These are phyloP conservation scores for Lasioglossum vierecki DNA, from an alignment of 2,888 invertebrate genomes.

Conservation along the genomic window DNA sequence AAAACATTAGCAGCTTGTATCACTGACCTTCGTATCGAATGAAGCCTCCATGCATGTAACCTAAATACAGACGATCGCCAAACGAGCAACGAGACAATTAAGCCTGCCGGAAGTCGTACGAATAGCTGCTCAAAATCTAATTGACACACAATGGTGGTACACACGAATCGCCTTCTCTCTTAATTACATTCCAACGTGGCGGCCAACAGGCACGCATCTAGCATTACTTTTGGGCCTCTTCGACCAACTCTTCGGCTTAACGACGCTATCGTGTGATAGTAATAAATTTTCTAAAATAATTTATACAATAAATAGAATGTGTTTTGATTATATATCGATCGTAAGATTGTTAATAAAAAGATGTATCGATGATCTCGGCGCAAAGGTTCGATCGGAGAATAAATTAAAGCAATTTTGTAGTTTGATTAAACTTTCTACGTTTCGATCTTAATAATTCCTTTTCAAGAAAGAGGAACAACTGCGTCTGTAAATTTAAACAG, in stretches of 20 bases:
- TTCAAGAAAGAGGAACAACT: no score
- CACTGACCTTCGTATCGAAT: constrained; percentile 67
- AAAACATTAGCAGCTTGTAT: constrained; percentile 42
- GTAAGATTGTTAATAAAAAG: no score
- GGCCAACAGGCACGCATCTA: constrained; percentile 24
- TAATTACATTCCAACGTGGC: constrained; percentile 56
- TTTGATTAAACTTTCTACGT: no score
- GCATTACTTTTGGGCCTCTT: constrained; percentile 21
- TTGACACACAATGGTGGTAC: constrained; percentile 66
- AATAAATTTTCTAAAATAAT: neutral
- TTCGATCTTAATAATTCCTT: no score
- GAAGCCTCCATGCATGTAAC: constrained; percentile 58
- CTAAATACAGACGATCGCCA: constrained; percentile 56
- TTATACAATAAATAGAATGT: no score
- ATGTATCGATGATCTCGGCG: no score
- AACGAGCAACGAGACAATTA: constrained; percentile 73
- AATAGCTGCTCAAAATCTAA: constrained; percentile 71
- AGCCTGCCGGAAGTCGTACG: constrained; percentile 70
- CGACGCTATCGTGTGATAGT: neutral
- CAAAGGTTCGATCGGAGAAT: no score
- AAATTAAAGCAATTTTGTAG: no score
- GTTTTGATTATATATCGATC: no score
- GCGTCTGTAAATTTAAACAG: no score
- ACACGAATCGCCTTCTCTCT: constrained; percentile 50
- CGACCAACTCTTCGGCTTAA: neutral